Conservation (phyloP, 2,797 vertebrate genomes). For the Ceryle rudis region DNA sequence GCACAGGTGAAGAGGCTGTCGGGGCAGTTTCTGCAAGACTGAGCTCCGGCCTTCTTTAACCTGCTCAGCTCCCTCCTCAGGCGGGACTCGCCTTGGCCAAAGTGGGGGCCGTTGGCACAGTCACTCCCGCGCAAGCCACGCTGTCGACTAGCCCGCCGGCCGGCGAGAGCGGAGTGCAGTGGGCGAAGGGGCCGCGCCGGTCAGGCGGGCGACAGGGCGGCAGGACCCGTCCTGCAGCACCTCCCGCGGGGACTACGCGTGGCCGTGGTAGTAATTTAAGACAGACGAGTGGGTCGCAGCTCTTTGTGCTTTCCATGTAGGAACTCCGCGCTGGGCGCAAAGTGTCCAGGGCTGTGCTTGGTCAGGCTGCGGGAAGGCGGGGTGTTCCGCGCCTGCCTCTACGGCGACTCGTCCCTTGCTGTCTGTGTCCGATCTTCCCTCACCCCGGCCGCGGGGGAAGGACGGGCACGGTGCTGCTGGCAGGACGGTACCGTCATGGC, state of each 20-base stretch:
- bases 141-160: no score
- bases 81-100: not conserved
- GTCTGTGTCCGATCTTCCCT: not conserved
- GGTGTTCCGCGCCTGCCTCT: not conserved
- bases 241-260: not conserved
- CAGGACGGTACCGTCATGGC: not conserved
- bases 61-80: not conserved
- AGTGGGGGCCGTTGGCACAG: no score
- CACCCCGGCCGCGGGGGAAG: not conserved
- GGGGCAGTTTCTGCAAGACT: fast-evolving
- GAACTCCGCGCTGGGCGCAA: not conserved
- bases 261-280: not conserved
- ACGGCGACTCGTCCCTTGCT: not conserved
- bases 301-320: not conserved
- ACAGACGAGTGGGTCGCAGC: not conserved
- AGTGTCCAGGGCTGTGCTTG: not conserved
- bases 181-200: no score
- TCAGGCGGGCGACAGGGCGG: not conserved
- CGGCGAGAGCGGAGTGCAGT: not conserved
- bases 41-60: not conserved
- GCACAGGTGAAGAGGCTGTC: not conserved
- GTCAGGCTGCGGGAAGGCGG: not conserved
- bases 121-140: not conserved
- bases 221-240: no score
- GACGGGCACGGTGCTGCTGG: not conserved